Percentiles rank a stretch among this genome's conserved stretches.
Evolutionary conservation across 2,888 invertebrate genomes (phyloP).

Genomic region (Quadriops clusia): DNA sequence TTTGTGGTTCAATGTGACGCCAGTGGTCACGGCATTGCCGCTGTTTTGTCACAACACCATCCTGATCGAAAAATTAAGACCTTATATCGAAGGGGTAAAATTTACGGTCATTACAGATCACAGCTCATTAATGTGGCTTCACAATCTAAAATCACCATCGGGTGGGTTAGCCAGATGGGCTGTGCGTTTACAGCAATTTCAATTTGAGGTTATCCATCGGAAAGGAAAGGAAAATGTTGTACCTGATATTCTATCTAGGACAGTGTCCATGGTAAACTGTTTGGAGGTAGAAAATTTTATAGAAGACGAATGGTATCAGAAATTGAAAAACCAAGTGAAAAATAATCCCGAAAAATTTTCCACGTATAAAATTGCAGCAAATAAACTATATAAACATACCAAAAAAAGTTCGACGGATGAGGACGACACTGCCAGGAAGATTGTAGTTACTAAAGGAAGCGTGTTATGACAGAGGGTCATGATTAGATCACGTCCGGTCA

Average conservation of each 20-base stretch:
- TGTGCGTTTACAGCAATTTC: constrained; percentile 12
- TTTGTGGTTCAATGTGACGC: constrained; percentile 21
- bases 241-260: constrained; percentile 16
- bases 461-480: too few relatives aligned
- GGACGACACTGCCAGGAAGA: too few relatives aligned
- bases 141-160: constrained; percentile 9
- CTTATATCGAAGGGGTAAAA: constrained; percentile 12
- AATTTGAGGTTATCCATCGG: constrained; percentile 15
- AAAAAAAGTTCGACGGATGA: too few relatives aligned
- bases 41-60: constrained; percentile 14
- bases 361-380: too few relatives aligned
- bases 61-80: constrained; percentile 14
- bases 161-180: constrained; percentile 15
- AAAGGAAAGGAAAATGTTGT: constrained; percentile 16
- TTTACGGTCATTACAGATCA: constrained; percentile 14
- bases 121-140: constrained; percentile 8
- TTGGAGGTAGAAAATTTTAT: not conserved
- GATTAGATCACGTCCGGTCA: too few relatives aligned
- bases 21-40: constrained; percentile 15
- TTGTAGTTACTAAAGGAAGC: too few relatives aligned
- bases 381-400: too few relatives aligned
- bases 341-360: too few relatives aligned
- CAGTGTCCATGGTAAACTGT: constrained; percentile 9
- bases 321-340: too few relatives aligned
- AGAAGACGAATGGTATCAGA: too few relatives aligned